phyloP scores from a whole-genome alignment of 1,140 invertebrate species.

The Drosophila paulistorum region DNA sequence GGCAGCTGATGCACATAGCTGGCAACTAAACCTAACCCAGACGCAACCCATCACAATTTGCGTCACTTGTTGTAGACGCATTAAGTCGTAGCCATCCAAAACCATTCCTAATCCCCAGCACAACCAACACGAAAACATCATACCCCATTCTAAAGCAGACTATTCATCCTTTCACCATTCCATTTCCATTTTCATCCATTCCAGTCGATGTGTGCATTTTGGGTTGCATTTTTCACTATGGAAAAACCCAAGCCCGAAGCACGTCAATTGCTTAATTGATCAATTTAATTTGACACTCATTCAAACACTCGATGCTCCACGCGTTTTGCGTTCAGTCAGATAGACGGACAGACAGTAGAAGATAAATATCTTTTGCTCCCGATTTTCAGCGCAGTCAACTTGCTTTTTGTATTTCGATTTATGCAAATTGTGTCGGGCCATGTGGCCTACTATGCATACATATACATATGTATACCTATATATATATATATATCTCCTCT shows the following conservation, averaged over 20 bases:
- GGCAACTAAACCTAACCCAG: slow-evolving; percentile 2
- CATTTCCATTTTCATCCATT: background rate
- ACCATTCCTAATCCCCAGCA: background rate
- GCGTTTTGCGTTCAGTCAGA: slow-evolving; percentile 31
- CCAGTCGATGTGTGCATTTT: slow-evolving; percentile 33
- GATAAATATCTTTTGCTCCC: slow-evolving; percentile 77
- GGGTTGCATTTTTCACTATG: slow-evolving; percentile 50
- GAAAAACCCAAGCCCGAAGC: slow-evolving; percentile 13
- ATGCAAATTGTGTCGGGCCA: slow-evolving; percentile 73
- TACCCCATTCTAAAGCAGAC: background rate
- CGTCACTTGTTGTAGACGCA: slow-evolving; percentile 70
- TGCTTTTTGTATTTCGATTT: slow-evolving; percentile 76
- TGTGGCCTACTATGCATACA: slow-evolving; percentile 49
- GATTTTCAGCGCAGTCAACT: slow-evolving; percentile 58
- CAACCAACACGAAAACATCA: too few species aligned
- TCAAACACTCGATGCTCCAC: slow-evolving; percentile 59
- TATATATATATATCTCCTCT: slow-evolving; percentile 22
- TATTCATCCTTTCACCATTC: slow-evolving; percentile 4
- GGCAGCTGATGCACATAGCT: slow-evolving; percentile 2
- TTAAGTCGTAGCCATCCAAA: slow-evolving; percentile 14
- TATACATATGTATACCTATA: slow-evolving; percentile 1
- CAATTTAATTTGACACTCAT: slow-evolving; percentile 83
- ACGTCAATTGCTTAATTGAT: slow-evolving; percentile 82
- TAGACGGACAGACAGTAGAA: slow-evolving; percentile 35
- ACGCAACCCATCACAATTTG: slow-evolving; percentile 56